A percentile compares a stretch with the other conserved stretches of the same genome.
These are phyloP conservation scores for Pentamera pediparva DNA, from an alignment of 53 echinoderm and acorn worm genomes.

Conservation along the genomic window DNA sequence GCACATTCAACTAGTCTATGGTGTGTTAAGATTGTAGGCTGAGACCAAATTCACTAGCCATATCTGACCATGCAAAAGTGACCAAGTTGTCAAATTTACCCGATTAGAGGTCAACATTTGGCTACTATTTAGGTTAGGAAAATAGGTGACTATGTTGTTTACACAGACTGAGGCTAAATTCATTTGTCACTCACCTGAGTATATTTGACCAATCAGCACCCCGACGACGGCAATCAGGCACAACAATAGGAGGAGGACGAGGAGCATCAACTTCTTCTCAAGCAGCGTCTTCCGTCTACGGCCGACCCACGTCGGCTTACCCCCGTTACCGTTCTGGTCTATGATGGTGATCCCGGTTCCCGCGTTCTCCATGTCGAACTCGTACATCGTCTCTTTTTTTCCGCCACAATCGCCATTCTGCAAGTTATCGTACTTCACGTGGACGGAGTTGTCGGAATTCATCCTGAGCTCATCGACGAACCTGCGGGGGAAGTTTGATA, in stretches of 20 bases:
- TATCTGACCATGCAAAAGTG: too few species aligned
- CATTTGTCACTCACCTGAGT: slow-evolving; percentile 38
- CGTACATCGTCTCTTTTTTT: slow-evolving; percentile 19
- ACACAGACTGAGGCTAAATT: too few species aligned
- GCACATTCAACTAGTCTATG: too few species aligned
- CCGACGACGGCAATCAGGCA: slow-evolving; percentile 48
- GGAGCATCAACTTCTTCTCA: slow-evolving; percentile 63
- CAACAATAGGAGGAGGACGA: slow-evolving; percentile 49
- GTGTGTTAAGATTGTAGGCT: too few species aligned
- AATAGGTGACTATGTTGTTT: too few species aligned
- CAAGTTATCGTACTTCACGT: slow-evolving; percentile 20
- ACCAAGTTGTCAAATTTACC: too few species aligned
- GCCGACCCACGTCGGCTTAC: slow-evolving; percentile 1
- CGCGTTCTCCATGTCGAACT: slow-evolving; percentile 1
- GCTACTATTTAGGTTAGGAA: too few species aligned
- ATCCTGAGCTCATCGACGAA: background rate
- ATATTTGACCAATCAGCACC: slow-evolving; percentile 46
- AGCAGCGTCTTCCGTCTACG: slow-evolving; percentile 50
- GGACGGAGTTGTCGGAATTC: slow-evolving; percentile 12
- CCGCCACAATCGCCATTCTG: slow-evolving; percentile 28
- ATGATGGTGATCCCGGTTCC: slow-evolving; percentile 11
- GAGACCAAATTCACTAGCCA: too few species aligned
- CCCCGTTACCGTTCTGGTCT: slow-evolving; percentile 8
- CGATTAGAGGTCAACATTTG: too few species aligned
- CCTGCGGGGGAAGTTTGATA: too few species aligned